phyloP scores from a whole-genome alignment of 1,140 invertebrate genomes.

The Lordiphosa clarofinis region DNA sequence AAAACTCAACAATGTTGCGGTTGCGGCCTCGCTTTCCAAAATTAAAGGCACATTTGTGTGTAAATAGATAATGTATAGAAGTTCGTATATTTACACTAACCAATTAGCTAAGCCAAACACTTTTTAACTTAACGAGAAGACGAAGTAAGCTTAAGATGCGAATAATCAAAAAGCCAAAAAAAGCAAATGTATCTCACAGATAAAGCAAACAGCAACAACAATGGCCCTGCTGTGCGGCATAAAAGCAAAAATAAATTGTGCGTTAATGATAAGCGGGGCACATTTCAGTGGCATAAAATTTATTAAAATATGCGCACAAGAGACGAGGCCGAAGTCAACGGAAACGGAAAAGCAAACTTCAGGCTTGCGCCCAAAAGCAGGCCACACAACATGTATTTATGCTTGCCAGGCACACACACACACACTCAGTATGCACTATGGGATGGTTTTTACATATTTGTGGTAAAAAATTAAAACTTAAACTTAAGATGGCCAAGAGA shows the following conservation, averaged over 20 bases:
- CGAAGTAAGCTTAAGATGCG: constrained; percentile 59
- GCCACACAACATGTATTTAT: constrained; percentile 57
- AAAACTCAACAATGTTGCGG: constrained; percentile 45
- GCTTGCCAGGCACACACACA: constrained; percentile 44
- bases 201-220: constrained; percentile 44
- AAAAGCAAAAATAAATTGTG: constrained; percentile 78
- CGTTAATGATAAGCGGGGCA: constrained; percentile 75
- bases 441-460: no score
- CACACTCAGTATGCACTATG: background rate
- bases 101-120: constrained; percentile 59
- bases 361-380: constrained; percentile 36
- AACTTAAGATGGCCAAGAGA: no score
- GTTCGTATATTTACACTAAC: constrained; percentile 17
- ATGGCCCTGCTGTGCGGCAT: constrained; percentile 22
- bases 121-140: constrained; percentile 20
- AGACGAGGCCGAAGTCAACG: constrained; percentile 18
- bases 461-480: no score
- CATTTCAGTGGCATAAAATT: constrained; percentile 76
- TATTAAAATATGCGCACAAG: constrained; percentile 71
- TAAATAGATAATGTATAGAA: constrained; percentile 66
- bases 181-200: constrained; percentile 75
- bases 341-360: constrained; percentile 17
- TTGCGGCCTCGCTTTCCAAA: constrained; percentile 55
- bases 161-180: constrained; percentile 78
- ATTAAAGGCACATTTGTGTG: constrained; percentile 72